phyloP scores from a whole-genome alignment of 1,140 invertebrate species.

The Zaprionus camerounensis region DNA sequence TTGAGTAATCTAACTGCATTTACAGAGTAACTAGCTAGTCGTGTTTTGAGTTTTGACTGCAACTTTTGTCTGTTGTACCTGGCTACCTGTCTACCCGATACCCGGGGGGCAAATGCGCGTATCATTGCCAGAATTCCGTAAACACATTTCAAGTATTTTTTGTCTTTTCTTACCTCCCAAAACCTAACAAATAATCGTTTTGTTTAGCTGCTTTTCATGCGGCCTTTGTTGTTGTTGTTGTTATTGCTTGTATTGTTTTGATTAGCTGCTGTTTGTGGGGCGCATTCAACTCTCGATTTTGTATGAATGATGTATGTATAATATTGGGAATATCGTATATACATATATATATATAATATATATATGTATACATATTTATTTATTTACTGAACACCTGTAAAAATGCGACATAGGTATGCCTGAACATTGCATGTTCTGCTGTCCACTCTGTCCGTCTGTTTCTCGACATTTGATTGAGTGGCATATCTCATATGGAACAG shows the following conservation, averaged over 20 bases:
- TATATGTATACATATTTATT: constrained; percentile 17
- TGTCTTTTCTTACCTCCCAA: constrained; percentile 2
- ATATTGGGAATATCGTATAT: constrained; percentile 9
- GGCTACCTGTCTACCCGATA: constrained; percentile 21
- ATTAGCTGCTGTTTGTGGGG: constrained; percentile 35
- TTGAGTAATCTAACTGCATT: neutral
- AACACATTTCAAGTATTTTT: constrained; percentile 9
- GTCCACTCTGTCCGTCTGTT: neutral
- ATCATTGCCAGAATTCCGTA: constrained; percentile 35
- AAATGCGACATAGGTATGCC: constrained; percentile 6
- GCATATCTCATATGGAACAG: constrained; percentile 26
- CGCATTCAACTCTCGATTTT: constrained; percentile 37
- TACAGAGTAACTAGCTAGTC: constrained; percentile 27
- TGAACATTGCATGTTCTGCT: constrained; percentile 10
- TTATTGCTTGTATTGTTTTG: constrained; percentile 41
- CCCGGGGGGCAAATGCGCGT: neutral
- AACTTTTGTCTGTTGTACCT: neutral
- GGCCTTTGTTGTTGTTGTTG: constrained; percentile 8
- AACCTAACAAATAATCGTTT: neutral
- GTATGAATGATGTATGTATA: constrained; percentile 34
- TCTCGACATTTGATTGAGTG: constrained; percentile 42
- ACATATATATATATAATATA: constrained; percentile 1
- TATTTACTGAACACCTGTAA: constrained; percentile 28
- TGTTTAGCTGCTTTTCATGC: constrained; percentile 15
- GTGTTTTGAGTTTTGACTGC: neutral